phyloP scores from a whole-genome alignment of 2,888 invertebrate species.

The Erebia palarica region DNA sequence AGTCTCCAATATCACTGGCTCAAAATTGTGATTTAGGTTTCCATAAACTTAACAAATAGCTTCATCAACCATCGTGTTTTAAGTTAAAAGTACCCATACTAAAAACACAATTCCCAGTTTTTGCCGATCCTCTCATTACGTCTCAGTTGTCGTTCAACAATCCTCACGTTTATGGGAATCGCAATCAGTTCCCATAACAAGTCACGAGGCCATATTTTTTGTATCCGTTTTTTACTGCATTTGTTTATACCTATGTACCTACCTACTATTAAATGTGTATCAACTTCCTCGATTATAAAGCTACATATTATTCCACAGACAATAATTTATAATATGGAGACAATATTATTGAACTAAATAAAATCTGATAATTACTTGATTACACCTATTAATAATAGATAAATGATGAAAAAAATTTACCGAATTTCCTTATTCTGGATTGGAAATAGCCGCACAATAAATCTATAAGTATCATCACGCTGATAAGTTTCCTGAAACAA shows the following conservation, averaged over 20 bases:
- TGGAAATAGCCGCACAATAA: too few relatives aligned
- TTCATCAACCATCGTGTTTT: not conserved
- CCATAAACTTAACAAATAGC: not conserved
- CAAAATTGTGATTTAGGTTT: not conserved
- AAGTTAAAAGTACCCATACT: not conserved
- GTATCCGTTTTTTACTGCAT: not conserved
- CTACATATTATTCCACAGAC: not conserved
- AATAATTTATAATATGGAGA: too few relatives aligned
- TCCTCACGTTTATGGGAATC: constrained; percentile 39
- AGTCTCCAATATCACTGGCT: not conserved
- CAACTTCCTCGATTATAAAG: not conserved
- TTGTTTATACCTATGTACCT: not conserved
- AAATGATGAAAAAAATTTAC: too few relatives aligned
- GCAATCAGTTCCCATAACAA: constrained; percentile 40
- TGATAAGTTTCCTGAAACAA: too few relatives aligned
- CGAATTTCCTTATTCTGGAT: too few relatives aligned
- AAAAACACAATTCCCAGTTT: constrained; percentile 26
- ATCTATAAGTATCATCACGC: too few relatives aligned
- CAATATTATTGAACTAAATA: too few relatives aligned
- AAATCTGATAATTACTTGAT: too few relatives aligned
- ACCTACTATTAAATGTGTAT: not conserved
- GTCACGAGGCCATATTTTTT: constrained; percentile 32
- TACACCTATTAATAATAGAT: too few relatives aligned
- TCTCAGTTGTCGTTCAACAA: constrained; percentile 30
- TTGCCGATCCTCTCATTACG: constrained; percentile 29